Evolutionary conservation across 2,888 invertebrate genomes (phyloP), one percentile per base, ranked within the genome.

Genomic region (Atethmia centrago): DNA sequence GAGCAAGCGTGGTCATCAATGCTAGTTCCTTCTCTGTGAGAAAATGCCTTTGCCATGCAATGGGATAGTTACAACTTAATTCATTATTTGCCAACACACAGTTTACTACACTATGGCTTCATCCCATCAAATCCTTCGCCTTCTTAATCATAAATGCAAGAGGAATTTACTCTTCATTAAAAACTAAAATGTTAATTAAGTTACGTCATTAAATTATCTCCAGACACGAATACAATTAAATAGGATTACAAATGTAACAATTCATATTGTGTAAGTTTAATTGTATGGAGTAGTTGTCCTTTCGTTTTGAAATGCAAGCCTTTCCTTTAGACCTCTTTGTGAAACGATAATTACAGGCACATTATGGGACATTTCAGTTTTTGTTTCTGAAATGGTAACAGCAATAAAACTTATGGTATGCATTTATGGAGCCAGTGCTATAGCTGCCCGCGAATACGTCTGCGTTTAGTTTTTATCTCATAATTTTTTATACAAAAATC

Each of bases 161-260:
- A 19, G 56, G 56, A 56, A 28, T 56, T 19, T 19, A 55, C 31
- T 56, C 9, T 56, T 56, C 56, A 28, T 19, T 19, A 31, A 56
- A 56, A 56, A 31, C 28, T 19, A 31, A 56, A 56, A 45, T 62
- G 28, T 36, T 53, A 70, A 63, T 66, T 74, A 45, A 51, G 0
- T 70, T 74, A 45, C 70, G 40, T 51, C 63, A 79, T 68, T 36
- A 63, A 68, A 61, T 79, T 68, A 51, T 21, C 51, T 75, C 0
- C 0, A 19, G 51, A 3, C 79, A 79, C 79, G 81, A 81, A 63
- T 19, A 69, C 51, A 62, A 31, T 28, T 55, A 55, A 55, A 55
- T 28, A 28, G 19, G 28, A 55, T 55, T 28, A 55, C 28, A 55
- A 70, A 63, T 73, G 59, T 28, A 21, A 63, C 10, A 59, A 55